These are phyloP conservation scores for Hybognathus amarus DNA, from an alignment of 2,797 vertebrate species.

Conservation along the genomic window DNA sequence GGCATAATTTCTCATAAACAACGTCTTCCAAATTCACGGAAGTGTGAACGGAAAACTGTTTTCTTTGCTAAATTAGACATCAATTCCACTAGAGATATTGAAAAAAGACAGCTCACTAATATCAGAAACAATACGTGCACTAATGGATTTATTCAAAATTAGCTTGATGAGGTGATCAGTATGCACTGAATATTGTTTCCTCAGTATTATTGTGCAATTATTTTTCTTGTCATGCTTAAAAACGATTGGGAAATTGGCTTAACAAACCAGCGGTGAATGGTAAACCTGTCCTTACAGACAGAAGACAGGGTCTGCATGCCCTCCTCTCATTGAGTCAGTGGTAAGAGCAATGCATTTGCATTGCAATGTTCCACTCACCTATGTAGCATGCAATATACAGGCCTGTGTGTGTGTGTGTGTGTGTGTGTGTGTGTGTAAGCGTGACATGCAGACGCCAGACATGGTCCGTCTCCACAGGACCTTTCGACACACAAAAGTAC, in stretches of 20 bases:
- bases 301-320: neutral
- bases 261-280: neutral
- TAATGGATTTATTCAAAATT: neutral
- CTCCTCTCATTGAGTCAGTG: neutral
- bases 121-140: neutral
- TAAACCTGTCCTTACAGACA: constrained; percentile 25
- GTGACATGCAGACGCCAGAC: constrained; percentile 40
- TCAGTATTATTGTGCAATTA: constrained; percentile 5
- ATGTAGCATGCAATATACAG: neutral
- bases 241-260: constrained; percentile 15
- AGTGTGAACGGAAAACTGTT: neutral
- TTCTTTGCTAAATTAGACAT: neutral
- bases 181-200: constrained; percentile 4
- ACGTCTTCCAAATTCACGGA: neutral
- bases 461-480: constrained; percentile 36
- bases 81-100: neutral
- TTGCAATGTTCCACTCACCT: neutral
- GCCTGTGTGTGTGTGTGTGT: neutral
- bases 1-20: neutral
- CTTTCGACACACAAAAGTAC: constrained; percentile 20
- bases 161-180: neutral
- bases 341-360: neutral
- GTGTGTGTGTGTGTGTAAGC: neutral
- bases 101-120: neutral
- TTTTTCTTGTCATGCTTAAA: constrained; percentile 20